Conservation (phyloP, 2,888 invertebrate species). For the Mythimna lalbum region DNA sequence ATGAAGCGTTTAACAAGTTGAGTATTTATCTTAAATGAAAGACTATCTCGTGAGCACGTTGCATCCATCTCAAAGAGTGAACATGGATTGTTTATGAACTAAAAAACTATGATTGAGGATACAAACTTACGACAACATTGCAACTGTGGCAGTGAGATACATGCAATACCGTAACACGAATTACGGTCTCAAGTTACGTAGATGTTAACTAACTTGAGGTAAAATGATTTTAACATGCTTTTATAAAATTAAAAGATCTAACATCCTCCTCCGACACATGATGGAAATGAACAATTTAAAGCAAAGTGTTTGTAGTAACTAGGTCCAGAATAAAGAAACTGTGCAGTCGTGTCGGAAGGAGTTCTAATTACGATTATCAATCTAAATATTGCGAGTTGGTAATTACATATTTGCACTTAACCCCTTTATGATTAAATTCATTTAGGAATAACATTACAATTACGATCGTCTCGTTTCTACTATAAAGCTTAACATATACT, state of each 20-base stretch:
- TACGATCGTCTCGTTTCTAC: conserved; percentile 44
- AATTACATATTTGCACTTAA: conserved; percentile 71
- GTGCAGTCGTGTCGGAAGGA: conserved; percentile 43
- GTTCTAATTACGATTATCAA: conserved; percentile 41
- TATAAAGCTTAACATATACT: conserved; percentile 59
- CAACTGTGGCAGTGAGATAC: conserved; percentile 61
- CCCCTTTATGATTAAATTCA: conserved; percentile 58
- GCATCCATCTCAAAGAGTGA: conserved; percentile 63
- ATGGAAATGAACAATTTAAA: conserved; percentile 37
- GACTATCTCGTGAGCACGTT: conserved; percentile 52
- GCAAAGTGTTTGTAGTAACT: conserved; percentile 32
- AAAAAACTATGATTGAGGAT: conserved; percentile 58
- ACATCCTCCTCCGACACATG: conserved; percentile 40
- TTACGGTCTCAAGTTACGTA: conserved; percentile 73
- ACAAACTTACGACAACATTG: conserved; percentile 57
- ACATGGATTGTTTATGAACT: conserved; percentile 49
- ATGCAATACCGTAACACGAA: conserved; percentile 67
- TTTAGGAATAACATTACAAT: conserved; percentile 59
- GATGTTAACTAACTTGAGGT: conserved; percentile 66
- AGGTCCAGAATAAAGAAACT: conserved; percentile 33
- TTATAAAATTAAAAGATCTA: conserved; percentile 35
- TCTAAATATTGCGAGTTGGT: conserved; percentile 60
- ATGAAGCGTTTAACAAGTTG: not conserved
- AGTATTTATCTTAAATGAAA: conserved; percentile 56
- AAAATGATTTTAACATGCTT: conserved; percentile 49